Percentiles rank a stretch among this genome's conserved stretches.
Evolutionary conservation across 2,113 vertebrate species (phyloP).

Genomic region (Hippocampus comes): DNA sequence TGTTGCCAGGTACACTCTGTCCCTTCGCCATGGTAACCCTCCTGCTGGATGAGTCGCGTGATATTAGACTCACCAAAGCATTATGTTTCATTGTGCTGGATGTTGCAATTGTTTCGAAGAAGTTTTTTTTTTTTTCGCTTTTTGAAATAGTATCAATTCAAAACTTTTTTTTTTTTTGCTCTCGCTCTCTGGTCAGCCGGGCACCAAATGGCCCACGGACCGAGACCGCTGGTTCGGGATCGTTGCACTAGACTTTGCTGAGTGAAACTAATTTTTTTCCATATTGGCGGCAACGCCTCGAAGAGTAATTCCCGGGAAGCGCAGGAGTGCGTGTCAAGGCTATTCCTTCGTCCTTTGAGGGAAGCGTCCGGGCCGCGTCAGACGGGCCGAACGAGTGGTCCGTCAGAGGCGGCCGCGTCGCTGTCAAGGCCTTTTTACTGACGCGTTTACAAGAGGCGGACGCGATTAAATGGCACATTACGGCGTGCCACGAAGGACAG

Average conservation of each 20-base stretch:
- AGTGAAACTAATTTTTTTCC: slow-evolving; percentile 52
- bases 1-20: slow-evolving; percentile 36
- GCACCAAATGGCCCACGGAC: background rate
- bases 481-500: slow-evolving; percentile 47
- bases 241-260: slow-evolving; percentile 24
- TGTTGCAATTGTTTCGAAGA: too few relatives aligned
- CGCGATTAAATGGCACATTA: slow-evolving; percentile 53
- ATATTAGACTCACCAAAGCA: slow-evolving; percentile 12
- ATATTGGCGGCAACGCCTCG: slow-evolving; percentile 47
- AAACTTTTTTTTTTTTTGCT: too few relatives aligned
- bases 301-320: slow-evolving; percentile 49
- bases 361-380: slow-evolving; percentile 16
- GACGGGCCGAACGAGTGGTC: slow-evolving; percentile 12
- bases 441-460: slow-evolving; percentile 54
- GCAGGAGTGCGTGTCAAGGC: slow-evolving; percentile 47
- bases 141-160: too few relatives aligned
- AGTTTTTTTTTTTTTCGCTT: too few relatives aligned
- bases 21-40: slow-evolving; percentile 46
- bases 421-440: slow-evolving; percentile 54
- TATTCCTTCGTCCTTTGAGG: slow-evolving; percentile 58
- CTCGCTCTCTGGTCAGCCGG: too few relatives aligned
- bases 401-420: slow-evolving; percentile 25
- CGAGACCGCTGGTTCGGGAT: background rate
- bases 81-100: background rate
- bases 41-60: slow-evolving; percentile 24